These are phyloP conservation scores for Panulirus ornatus DNA, from an alignment of 1,140 invertebrate genomes.

Conservation along the genomic window DNA sequence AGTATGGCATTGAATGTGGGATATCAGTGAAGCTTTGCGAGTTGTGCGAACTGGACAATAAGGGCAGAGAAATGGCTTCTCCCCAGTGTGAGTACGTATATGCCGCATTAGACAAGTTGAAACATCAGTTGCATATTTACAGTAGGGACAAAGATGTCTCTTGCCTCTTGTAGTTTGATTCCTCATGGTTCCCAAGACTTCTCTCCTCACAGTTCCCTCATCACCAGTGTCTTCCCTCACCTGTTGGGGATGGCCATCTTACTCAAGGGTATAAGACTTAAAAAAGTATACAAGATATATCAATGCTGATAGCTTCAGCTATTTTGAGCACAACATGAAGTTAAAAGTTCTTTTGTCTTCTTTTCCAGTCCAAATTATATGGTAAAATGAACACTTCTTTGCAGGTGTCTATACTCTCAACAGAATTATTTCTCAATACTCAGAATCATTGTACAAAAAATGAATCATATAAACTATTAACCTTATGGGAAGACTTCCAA, in stretches of 20 bases:
- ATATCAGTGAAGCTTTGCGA: constrained; percentile 21
- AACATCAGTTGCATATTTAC: constrained; percentile 22
- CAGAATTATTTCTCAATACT: too few relatives aligned
- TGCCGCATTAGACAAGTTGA: constrained; percentile 18
- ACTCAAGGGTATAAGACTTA: constrained; percentile 6
- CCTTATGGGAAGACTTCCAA: too few relatives aligned
- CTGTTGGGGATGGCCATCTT: constrained; percentile 40
- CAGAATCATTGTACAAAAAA: too few relatives aligned
- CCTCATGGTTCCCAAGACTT: constrained; percentile 16
- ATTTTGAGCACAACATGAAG: background rate
- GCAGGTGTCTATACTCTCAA: too few relatives aligned
- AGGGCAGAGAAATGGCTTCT: constrained; percentile 41
- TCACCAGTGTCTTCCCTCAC: constrained; percentile 33
- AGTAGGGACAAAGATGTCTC: constrained; percentile 36
- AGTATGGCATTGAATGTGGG: constrained; percentile 44
- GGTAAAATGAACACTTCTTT: too few relatives aligned
- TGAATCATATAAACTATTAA: too few relatives aligned
- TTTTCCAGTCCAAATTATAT: too few relatives aligned
- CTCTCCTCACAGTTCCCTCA: constrained; percentile 21
- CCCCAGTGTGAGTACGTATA: constrained; percentile 41
- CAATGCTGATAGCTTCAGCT: background rate
- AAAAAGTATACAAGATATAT: background rate
- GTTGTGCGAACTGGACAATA: constrained; percentile 26
- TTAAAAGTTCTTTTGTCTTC: too few relatives aligned
- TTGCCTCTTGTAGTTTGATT: constrained; percentile 19